Evolutionary conservation across 2,113 vertebrate genomes (phyloP), one percentile per base, ranked within the genome.

Genomic region (Oncorhynchus clarkii): DNA sequence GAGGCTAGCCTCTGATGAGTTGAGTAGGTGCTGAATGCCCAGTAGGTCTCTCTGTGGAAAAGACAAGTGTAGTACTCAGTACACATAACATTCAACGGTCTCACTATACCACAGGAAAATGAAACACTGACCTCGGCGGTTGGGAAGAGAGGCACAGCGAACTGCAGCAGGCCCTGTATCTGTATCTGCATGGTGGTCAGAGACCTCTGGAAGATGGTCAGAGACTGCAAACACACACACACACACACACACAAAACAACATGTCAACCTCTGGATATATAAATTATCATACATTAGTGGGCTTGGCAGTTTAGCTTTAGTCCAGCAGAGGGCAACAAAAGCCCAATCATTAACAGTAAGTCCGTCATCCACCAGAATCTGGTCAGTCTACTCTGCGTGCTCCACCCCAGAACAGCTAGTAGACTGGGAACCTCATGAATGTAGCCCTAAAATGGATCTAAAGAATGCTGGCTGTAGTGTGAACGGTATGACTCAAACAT

Each of bases 111-210:
- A 31, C 24, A 59, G 20, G 54, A 5, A 24, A 14, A 54, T 13
- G 1, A 5, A 27, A n/a, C 49, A 34, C 5, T 31, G 90, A 99
- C 97, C 96, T 97, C 92, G 0, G 96, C 96, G 0, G 94, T 94
- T 0, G 97, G 96, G 88, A 98, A 99, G 31, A 95, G 86, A 6
- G 96, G 96, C 66, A 96, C 90, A 0, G 97, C 95, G 1, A 97
- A 95, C 89, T 96, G 95, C 67, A 98, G 89, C 59, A 99, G 91
- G 0, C 95, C 95, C 45, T 94, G 92, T 59, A 95, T 92, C 88
- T 99, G 96, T 80, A 95, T 95, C 92, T 99, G 96, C 97, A 98
- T 97, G 82, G 95, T 94, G 86, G 95, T 97, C 84, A 99, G 90
- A 0, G 96, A 97, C 76, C 96, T 95, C 93, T 99, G 97, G 93